Base-by-base conservation (phyloP, 2,113 vertebrate species). In the Pholis gunnellus region DNA sequence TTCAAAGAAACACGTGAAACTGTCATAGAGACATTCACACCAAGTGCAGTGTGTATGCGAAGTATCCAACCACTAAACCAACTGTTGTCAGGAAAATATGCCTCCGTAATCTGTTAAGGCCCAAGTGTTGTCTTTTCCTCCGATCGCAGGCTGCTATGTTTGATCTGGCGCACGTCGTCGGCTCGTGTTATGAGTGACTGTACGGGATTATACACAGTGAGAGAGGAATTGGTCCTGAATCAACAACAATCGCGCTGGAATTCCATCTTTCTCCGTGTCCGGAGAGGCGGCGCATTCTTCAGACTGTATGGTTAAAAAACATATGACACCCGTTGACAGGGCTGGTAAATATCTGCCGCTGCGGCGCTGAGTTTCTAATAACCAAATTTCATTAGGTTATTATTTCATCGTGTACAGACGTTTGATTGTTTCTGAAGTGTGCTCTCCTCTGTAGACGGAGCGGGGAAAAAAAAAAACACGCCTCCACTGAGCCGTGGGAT, bases 221-320 rank as follows among this genome's bases (percentile, higher is more conserved):
- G 76, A 81, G 84, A 84, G 61, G 85, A 88, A 93, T 84, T 86
- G 89, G 64, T 79, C 69, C 80, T 80, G 83, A 65, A 85, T 84
- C 90, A 94, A 92, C 91, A 93, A 72, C 73, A 77, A 81, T 78
- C 82, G 81, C 20, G 27, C 75, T 63, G 88, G 77, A 89, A 92
- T 88, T 83, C 73, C 20, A 64, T 84, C 74, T 54, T 79, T 79
- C 79, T 68, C 61, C 29, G 3, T 66, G 69, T 78, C 72, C 34
- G 52, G 78, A 77, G 78, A 64, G 77, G 65, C 15, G 6, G 3
- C 18, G 29, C 80, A 86, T 89, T 92, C 84, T 87, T 90, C 56
- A 72, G 20, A 36, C 8, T 64, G 67, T 50, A 65, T 6, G 59
- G 17, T 83, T 79, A 68, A 61, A 68, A 61, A 6, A 77, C 29